A percentile compares a stretch with the other conserved stretches of the same genome.
phyloP scores from a whole-genome alignment of 2,888 invertebrate species.

The Lysandra coridon region DNA sequence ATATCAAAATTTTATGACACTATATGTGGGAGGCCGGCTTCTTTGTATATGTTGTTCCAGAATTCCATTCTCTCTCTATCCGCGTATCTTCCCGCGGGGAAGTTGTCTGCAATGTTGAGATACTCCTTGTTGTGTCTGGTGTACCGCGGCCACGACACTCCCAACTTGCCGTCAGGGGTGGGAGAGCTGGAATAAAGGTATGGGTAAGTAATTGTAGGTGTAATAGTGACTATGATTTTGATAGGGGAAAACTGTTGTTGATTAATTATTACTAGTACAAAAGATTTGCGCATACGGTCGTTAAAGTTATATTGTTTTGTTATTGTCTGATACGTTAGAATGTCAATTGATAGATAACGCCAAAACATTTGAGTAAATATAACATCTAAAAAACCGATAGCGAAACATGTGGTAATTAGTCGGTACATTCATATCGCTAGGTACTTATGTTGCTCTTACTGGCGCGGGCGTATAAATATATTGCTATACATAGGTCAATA shows the following conservation, averaged over 20 bases:
- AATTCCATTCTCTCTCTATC: slow-evolving; percentile 51
- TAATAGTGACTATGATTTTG: neutral
- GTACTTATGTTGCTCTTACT: no score
- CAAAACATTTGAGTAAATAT: no score
- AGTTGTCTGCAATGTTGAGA: slow-evolving; percentile 51
- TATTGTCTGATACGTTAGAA: neutral
- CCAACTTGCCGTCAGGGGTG: slow-evolving; percentile 49
- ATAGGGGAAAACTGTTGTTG: neutral
- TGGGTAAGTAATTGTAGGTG: neutral
- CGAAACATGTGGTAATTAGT: no score
- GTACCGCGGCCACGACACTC: slow-evolving; percentile 53
- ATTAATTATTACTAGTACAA: no score
- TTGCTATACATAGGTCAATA: neutral
- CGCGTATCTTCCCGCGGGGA: slow-evolving; percentile 49
- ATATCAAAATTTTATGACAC: neutral
- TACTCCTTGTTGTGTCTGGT: slow-evolving; percentile 47
- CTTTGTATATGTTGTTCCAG: slow-evolving; percentile 57
- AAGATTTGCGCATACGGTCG: no score
- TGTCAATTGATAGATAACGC: neutral
- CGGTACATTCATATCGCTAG: no score
- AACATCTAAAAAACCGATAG: no score
- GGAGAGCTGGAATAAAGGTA: slow-evolving; percentile 53
- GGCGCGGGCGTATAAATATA: no score
- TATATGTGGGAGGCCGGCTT: slow-evolving; percentile 45
- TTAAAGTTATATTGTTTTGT: no score